Evolutionary conservation across 2,888 invertebrate genomes (phyloP).

Genomic region (Amphimallon solstitiale): DNA sequence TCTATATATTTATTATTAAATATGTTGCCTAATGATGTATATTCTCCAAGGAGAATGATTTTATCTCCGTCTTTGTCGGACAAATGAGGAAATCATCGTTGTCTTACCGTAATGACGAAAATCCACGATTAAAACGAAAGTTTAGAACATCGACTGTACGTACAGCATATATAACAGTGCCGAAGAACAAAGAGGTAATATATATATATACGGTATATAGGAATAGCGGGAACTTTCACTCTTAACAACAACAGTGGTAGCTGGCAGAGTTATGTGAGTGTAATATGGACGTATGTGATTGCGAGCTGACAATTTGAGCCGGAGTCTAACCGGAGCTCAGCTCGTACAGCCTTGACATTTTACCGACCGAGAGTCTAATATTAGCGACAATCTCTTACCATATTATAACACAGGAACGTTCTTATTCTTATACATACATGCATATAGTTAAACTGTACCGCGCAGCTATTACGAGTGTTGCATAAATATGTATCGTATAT

Average conservation of each 20-base stretch:
- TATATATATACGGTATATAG: conserved; percentile 7
- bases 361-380: conserved; percentile 48
- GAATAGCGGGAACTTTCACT: conserved; percentile 30
- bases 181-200: conserved; percentile 12
- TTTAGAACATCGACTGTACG: background rate
- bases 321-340: conserved; percentile 53
- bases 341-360: conserved; percentile 59
- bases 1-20: no score
- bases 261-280: conserved; percentile 8
- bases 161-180: background rate
- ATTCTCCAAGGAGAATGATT: no score
- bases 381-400: conserved; percentile 55
- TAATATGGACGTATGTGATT: conserved; percentile 11
- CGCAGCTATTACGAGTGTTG: conserved; percentile 15
- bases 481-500: conserved; percentile 13
- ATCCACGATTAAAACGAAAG: background rate
- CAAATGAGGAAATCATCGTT: no score
- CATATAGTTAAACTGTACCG: background rate
- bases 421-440: background rate
- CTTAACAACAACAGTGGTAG: conserved; percentile 19
- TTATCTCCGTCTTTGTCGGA: no score
- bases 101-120: no score
- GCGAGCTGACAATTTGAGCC: conserved; percentile 50
- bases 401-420: background rate
- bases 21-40: no score